Base-by-base conservation (phyloP, 2,888 invertebrate genomes). In the Sarcophaga carnaria region DNA sequence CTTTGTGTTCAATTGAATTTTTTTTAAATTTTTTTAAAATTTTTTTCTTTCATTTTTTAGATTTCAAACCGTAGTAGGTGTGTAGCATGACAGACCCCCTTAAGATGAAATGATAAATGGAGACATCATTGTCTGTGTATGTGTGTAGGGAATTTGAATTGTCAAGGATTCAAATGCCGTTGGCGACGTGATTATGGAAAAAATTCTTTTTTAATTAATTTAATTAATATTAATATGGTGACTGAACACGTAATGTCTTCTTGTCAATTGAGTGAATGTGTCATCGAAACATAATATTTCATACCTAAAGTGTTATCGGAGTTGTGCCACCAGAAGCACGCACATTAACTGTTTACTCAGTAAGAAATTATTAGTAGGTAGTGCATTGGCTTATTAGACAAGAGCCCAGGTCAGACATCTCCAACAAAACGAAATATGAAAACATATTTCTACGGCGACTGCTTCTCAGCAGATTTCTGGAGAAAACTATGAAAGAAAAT, bases 201-300 rank as follows among this genome's bases (percentile, higher is more conserved):
- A 72, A 69, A 70, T 54, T 84, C 72, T 62, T 79, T 76, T 79
- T 76, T 14, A 87, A 84, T 87, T 87, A 84, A 84, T 84, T 87
- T 81, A 84, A 87, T 87, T 87, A 84, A 37, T 67, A 81, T 79
- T 72, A 47, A 79, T 71, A 87, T 87, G 78, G 64, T 66, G 80
- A 66, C 47, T 84, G 25, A 75, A 75, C 87, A 84, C 81, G 84
- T 74, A 83, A 78, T 22, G 59, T 66, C 64, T 54, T 71, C 47
- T 80, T 77, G 80, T 59, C 67, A 78, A 60, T 69, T 49, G 66
- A 47, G 37, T 54, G 62, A 47, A 49, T 54, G 62, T 71, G 49
- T 80, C 59, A 62, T 75, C 59, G 27, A 27, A 72, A 45, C 14
- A 62, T 67, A 67, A 17, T 22, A 54, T 62, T 47, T 54, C 59